Conservation (phyloP, 2,797 vertebrate genomes). For the Centropyge bicolor region DNA sequence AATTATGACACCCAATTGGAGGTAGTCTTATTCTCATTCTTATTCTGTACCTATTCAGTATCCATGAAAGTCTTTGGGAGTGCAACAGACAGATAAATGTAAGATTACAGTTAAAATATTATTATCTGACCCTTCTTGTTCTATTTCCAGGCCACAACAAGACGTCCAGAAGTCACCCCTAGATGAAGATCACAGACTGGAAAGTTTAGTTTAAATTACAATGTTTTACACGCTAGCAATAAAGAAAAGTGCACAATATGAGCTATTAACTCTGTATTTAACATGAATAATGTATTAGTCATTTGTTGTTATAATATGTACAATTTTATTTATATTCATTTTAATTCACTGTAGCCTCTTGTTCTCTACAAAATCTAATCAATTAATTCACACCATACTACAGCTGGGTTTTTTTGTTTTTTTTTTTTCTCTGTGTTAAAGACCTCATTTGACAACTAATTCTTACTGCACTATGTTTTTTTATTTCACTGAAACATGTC, state of each 20-base stretch:
- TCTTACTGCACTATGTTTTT: no score
- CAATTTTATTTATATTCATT: constrained; percentile 34
- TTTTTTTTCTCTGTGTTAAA: background rate
- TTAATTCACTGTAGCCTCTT: background rate
- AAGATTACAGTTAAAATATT: background rate
- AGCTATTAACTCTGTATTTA: background rate
- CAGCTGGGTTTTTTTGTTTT: background rate
- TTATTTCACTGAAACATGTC: no score
- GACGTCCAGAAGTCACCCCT: constrained; percentile 32
- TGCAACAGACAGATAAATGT: background rate
- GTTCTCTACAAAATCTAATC: background rate
- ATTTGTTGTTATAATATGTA: constrained; percentile 34
- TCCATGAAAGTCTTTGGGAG: background rate
- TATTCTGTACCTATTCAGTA: background rate
- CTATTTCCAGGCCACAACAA: constrained; percentile 45
- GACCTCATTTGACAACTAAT: background rate
- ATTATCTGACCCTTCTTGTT: constrained; percentile 16
- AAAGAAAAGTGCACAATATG: background rate
- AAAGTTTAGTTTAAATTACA: constrained; percentile 13
- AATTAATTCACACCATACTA: constrained; percentile 2
- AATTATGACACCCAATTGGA: constrained; percentile 25
- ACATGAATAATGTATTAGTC: background rate
- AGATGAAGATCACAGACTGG: constrained; percentile 11
- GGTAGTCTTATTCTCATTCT: constrained; percentile 48
- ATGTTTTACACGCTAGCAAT: background rate